Evolutionary conservation across 2,113 vertebrate genomes (phyloP), one percentile per base, ranked within the genome.

Genomic region (Brevimyrus niger): DNA sequence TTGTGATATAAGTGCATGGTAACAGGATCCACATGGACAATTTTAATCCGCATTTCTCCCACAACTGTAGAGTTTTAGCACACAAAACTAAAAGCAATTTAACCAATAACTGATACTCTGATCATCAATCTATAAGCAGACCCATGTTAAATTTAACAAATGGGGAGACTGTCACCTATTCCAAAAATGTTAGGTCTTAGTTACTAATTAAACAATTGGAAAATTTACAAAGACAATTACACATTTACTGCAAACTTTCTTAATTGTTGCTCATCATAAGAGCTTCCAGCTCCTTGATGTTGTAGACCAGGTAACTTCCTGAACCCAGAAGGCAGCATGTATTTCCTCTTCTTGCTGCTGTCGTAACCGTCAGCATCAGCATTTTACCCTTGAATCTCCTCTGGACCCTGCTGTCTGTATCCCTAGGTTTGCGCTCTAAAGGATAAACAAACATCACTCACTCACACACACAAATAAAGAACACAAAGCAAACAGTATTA

Each of bases 191-290:
- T 69, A 69, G 10, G 58, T 65, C 61, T 31, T 69, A n/a, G n/a
- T 31, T 69, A 69, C 61, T 13, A 69, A 69, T 61, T 69, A 69
- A 69, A 10, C n/a, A 69, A 69, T 31, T 27, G 31, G 3, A 31
- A 69, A 3, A 31, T 69, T 69, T 69, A 69, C n/a, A 69, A 69
- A 69, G 61, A 69, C 61, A 31, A 69, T 11, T 69, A 10, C 27
- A 31, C 61, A 69, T 69, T 69, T 69, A 69, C 13, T 69, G 9
- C 61, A 27, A 69, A 69, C 27, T 31, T 27, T 31, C 61, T 97
- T 94, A 99, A 98, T 97, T 99, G 96, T 99, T 99, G 90, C 97
- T 98, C 98, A 99, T 99, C 96, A 99, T 95, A 46, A 99, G 96
- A 90, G 99, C 98, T 82, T 99, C 98, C 0, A 99, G 96, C 92